Evolutionary conservation across 2,113 vertebrate species (phyloP).

Genomic region (Oreochromis aureus): DNA sequence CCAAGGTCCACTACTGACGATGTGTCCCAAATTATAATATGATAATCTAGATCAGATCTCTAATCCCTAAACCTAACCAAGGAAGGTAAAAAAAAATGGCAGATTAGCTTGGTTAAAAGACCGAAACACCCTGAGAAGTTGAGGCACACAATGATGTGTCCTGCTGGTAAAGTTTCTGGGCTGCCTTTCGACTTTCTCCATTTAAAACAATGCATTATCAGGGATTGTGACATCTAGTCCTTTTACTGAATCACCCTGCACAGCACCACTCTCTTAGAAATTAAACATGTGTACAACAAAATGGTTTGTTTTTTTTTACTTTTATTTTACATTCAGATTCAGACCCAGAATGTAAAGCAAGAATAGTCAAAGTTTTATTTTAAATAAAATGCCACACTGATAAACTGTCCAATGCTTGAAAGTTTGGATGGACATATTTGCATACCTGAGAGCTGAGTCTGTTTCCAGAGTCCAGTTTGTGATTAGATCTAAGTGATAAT

Average conservation of each 20-base stretch:
- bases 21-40: not conserved
- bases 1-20: no score
- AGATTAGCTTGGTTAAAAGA: no score
- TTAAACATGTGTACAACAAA: not conserved
- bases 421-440: not conserved
- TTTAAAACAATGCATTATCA: rapidly evolving
- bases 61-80: not conserved
- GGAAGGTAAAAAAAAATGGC: not conserved
- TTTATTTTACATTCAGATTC: not conserved
- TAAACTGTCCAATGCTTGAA: not conserved
- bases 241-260: not conserved
- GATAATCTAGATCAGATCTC: not conserved
- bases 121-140: no score
- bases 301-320: rapidly evolving
- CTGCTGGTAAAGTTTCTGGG: rapidly evolving
- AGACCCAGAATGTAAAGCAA: rapidly evolving
- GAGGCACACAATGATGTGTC: not conserved
- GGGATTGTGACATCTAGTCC: not conserved
- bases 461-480: not conserved
- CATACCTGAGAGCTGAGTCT: not conserved
- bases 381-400: not conserved
- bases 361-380: not conserved
- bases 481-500: rapidly evolving
- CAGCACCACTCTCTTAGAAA: not conserved
- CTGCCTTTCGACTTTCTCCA: rapidly evolving